These are phyloP conservation scores for Rhadinocentrus ornatus DNA, from an alignment of 2,797 vertebrate species.

Conservation along the genomic window DNA sequence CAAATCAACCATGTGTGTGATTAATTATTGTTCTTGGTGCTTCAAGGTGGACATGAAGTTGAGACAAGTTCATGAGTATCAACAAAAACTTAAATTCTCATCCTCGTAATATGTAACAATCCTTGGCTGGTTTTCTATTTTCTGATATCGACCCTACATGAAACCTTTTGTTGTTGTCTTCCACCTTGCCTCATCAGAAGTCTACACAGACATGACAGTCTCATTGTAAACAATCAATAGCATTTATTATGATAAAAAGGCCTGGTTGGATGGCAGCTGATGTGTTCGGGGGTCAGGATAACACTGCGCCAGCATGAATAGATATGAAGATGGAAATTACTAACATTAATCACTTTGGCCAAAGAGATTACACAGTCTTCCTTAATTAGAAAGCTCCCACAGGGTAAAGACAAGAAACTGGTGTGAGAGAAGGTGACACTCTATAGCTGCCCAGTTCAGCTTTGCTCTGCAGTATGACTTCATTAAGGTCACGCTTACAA, in stretches of 20 bases:
- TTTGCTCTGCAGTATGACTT: conserved; percentile 38
- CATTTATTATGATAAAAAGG: conserved; percentile 48
- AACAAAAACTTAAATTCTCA: conserved; percentile 38
- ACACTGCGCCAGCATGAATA: conserved; percentile 33
- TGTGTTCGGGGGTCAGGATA: conserved; percentile 39
- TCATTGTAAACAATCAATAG: conserved; percentile 71
- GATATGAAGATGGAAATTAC: conserved; percentile 61
- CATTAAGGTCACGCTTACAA: conserved; percentile 55
- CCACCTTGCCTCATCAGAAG: conserved; percentile 49
- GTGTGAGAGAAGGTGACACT: conserved; percentile 28
- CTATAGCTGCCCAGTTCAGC: conserved; percentile 20
- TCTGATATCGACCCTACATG: conserved; percentile 39
- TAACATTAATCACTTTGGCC: conserved; percentile 65
- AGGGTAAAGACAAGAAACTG: conserved; percentile 30
- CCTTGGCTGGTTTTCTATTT: conserved; percentile 2
- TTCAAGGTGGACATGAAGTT: conserved; percentile 24
- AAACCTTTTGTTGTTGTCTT: conserved; percentile 31
- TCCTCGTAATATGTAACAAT: background rate
- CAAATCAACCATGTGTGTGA: conserved; percentile 39
- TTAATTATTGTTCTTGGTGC: conserved; percentile 42
- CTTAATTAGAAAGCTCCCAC: conserved; percentile 60
- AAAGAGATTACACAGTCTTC: conserved; percentile 53
- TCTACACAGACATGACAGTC: conserved; percentile 53
- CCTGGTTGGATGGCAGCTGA: conserved; percentile 18
- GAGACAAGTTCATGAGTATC: conserved; percentile 31